phyloP scores from a whole-genome alignment of 1,140 invertebrate genomes.

The Caenorhabditis tropicalis region DNA sequence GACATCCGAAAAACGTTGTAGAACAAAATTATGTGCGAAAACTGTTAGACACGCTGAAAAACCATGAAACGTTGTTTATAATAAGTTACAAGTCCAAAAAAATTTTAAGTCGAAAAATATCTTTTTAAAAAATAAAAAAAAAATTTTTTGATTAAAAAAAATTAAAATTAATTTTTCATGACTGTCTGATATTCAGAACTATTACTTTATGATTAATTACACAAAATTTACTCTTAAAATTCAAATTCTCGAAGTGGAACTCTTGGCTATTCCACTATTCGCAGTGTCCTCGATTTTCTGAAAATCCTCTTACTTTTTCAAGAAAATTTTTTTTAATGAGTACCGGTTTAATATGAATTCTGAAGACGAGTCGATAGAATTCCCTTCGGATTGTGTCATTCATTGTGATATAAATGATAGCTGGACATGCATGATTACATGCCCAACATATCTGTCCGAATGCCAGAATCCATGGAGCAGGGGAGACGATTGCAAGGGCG shows the following conservation, averaged over 20 bases:
- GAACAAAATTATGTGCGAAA: too few relatives aligned
- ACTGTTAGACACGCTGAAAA: too few relatives aligned
- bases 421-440: conserved; percentile 43
- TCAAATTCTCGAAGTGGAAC: neutral
- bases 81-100: too few relatives aligned
- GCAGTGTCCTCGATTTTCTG: conserved; percentile 1
- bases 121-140: too few relatives aligned
- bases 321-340: neutral
- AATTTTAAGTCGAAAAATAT: too few relatives aligned
- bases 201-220: too few relatives aligned
- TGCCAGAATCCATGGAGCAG: conserved; percentile 37
- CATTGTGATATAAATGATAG: conserved; percentile 43
- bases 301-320: neutral
- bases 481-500: conserved; percentile 14
- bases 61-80: too few relatives aligned
- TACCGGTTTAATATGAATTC: neutral
- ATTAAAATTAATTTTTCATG: too few relatives aligned
- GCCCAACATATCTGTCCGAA: conserved; percentile 46
- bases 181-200: too few relatives aligned
- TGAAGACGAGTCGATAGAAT: neutral
- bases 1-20: too few relatives aligned
- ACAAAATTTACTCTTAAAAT: too few relatives aligned
- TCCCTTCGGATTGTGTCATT: conserved; percentile 14
- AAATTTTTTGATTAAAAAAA: too few relatives aligned
- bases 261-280: neutral